Evolutionary conservation across 1,140 invertebrate species (phyloP), one percentile per base, ranked within the genome.

Genomic region (Globodera ellingtonae): DNA sequence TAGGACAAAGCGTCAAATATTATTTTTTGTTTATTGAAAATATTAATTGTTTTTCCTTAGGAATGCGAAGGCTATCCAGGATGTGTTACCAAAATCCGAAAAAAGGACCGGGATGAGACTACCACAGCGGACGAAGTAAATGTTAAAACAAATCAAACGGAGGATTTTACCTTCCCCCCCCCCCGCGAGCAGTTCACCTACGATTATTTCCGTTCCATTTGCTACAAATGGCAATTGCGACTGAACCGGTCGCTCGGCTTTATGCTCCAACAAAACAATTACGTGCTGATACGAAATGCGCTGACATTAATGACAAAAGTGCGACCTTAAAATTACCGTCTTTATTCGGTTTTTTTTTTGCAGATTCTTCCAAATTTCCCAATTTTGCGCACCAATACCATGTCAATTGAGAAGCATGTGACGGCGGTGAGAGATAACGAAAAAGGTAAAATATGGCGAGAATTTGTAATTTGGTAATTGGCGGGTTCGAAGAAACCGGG

Each of bases 161-260:
- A 1, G 1, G 21, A 21, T 24, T 47, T 48, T n/a, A 78, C 46
- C 24, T n/a, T 6, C 24, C 62, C n/a, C n/a, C 79, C 3, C 15
- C 56, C 10, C n/a, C 81, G 15, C 10, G 7, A 18, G 2, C 18
- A 83, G 62, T 83, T 83, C 72, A 79, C 73, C 44, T 84, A 84
- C 74, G 83, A 84, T 13, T 75, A 76, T 47, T 84, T 75, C 76
- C 78, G 83, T 35, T 75, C 77, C 46, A 86, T 85, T 21, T 86
- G 78, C 35, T 86, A 78, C 52, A 85, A 85, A 79, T 85, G 84
- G 84, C 85, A 86, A 47, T 72, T 86, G 56, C 77, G 84, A 18
- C 44, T 85, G 4, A 44, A 70, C 13, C 77, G 72, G 50, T 46
- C 72, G 10, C 47, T 86, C 6, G 24, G n/a, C 7, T 79, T 77